A percentile compares a stretch with the other conserved stretches of the same genome.
phyloP scores from a whole-genome alignment of 1,140 invertebrate genomes.

The Ridgeia piscesae region DNA sequence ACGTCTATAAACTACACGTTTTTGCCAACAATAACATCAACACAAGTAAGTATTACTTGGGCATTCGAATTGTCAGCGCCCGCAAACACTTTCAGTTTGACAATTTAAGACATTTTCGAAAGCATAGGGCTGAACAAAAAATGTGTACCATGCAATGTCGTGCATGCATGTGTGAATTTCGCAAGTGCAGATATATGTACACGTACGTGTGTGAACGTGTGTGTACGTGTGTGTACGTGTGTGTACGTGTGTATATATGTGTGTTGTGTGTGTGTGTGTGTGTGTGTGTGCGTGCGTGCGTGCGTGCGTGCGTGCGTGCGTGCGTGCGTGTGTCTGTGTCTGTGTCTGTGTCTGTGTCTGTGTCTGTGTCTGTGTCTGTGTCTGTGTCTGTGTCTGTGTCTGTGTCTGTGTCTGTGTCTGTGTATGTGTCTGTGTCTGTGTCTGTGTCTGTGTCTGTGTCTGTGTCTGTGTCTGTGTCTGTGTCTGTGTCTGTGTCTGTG shows the following conservation, averaged over 20 bases:
- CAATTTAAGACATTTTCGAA: no score
- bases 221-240: not conserved
- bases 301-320: slow-evolving; percentile 12
- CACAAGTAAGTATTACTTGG: no score
- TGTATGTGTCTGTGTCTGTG: not conserved
- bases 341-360: not conserved
- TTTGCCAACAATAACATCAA: no score
- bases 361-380: not conserved
- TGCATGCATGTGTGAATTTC: no score
- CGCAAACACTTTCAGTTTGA: no score
- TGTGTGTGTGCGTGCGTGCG: not conserved
- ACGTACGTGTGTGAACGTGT: no score
- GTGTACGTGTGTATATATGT: not conserved
- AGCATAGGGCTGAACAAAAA: no score
- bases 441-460: not conserved
- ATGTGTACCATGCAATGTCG: no score
- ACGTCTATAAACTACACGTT: no score
- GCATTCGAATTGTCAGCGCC: no score
- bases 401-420: not conserved
- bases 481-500: not conserved
- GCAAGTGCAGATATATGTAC: no score
- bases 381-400: no score
- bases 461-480: not conserved
- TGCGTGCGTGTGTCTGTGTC: slow-evolving; percentile 7
- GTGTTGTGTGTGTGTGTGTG: not conserved